Evolutionary conservation across 2,797 vertebrate genomes (phyloP), one percentile per base, ranked within the genome.

Genomic region (Aldrovandia affinis): DNA sequence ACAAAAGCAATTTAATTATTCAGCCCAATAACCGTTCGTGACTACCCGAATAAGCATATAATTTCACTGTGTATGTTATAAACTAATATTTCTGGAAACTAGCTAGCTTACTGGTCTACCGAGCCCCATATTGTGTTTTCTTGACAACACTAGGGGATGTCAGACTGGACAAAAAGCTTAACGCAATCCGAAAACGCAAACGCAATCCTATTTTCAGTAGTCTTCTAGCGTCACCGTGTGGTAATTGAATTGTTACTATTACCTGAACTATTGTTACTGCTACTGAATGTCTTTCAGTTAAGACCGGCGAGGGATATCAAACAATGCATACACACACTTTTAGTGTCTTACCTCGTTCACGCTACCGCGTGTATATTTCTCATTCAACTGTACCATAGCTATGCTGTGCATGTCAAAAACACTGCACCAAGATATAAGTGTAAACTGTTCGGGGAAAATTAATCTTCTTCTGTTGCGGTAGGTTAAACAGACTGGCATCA

Each of bases 111-210:
- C 36, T 77, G 25, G 1, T 3, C 33, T 39, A 77, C 22, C 1
- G 0, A 3, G 44, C 83, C 80, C 92, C 93, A 93, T 93, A 77
- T 57, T 78, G 0, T 20, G 1, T 10, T 0, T 55, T 50, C 33
- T 86, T 85, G 82, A 92, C 90, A 94, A 95, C 39, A 94, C 36
- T 93, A 95, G 91, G 93, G 94, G 81, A 50, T 85, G 79, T 0
- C 47, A 20, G 10, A 83, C 52, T 79, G 0, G 22, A 33, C 92
- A 89, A 73, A 85, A 1, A 10, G 15, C 0, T 14, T n/a, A 25
- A 25, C 42, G 28, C 55, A 22, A 47, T 65, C 65, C n/a, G n/a
- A 10, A 18, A 83, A 50, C 57, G 75, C 83, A 42, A 33, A 47
- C 42, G n/a, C n/a, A 0, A 25, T 22, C 18, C 44, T n/a, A 25